Conservation (phyloP, 2,888 invertebrate genomes). For the Drosophila macrospina region DNA sequence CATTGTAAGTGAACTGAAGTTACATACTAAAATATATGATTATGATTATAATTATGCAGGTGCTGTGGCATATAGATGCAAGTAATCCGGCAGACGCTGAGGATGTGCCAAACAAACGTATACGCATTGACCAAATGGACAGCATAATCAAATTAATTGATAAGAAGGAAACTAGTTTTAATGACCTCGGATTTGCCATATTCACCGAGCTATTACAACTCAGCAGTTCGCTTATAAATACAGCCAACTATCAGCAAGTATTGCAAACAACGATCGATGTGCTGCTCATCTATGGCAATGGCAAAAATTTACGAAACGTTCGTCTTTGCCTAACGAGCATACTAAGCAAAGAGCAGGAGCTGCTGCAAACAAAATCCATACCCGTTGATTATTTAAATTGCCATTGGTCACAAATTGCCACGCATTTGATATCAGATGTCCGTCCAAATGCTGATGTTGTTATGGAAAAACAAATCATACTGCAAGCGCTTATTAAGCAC, state of each 20-base stretch:
- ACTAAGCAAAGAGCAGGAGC: constrained; percentile 62
- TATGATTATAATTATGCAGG: constrained; percentile 41
- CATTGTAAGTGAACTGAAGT: constrained; percentile 68
- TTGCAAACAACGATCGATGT: constrained; percentile 58
- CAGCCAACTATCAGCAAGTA: constrained; percentile 71
- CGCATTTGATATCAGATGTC: constrained; percentile 73
- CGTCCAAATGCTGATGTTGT: constrained; percentile 59
- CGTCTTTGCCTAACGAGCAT: constrained; percentile 66
- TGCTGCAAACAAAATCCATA: constrained; percentile 43
- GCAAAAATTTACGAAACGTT: constrained; percentile 66
- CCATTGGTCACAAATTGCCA: constrained; percentile 69
- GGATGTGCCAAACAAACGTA: constrained; percentile 60
- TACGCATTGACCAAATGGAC: constrained; percentile 69
- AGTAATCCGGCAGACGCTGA: background rate
- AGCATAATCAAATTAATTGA: constrained; percentile 63
- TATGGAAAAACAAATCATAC: constrained; percentile 75
- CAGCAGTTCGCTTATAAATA: constrained; percentile 66
- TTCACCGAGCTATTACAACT: constrained; percentile 73
- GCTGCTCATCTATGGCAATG: constrained; percentile 67
- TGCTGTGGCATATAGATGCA: constrained; percentile 69
- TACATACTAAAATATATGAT: background rate
- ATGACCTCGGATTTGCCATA: constrained; percentile 82
- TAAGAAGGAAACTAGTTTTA: constrained; percentile 61
- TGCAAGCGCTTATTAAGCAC: constrained; percentile 72
- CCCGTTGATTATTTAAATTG: constrained; percentile 38